These are phyloP conservation scores for Amniataba percoides DNA, from an alignment of 2,797 vertebrate genomes.

Conservation along the genomic window DNA sequence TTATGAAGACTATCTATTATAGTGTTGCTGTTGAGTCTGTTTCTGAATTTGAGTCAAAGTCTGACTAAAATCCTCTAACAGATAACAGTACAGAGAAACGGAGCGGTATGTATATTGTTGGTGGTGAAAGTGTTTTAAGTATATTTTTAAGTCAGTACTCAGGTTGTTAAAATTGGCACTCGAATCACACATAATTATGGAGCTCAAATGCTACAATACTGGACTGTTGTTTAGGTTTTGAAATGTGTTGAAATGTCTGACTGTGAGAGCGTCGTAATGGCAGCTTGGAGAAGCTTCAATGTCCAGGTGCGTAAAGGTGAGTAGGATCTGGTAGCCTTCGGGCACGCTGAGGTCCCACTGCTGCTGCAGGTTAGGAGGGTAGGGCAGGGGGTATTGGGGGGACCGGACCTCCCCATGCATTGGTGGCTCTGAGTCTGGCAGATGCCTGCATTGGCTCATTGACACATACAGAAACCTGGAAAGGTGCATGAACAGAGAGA, in stretches of 20 bases:
- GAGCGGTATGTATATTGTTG: neutral
- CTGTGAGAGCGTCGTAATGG: conserved; percentile 89
- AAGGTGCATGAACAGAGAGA: conserved; percentile 32
- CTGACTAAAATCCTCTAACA: neutral
- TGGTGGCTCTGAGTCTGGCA: conserved; percentile 42
- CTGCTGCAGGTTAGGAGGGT: conserved; percentile 65
- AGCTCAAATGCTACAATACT: conserved; percentile 2
- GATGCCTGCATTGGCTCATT: conserved; percentile 35
- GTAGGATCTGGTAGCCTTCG: conserved; percentile 86
- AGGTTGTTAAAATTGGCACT: neutral
- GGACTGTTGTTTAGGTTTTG: conserved; percentile 13
- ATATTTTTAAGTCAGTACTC: neutral
- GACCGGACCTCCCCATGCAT: conserved; percentile 85
- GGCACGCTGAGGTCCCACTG: conserved; percentile 90
- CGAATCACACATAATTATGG: neutral
- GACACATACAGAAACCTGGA: conserved; percentile 69
- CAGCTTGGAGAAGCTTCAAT: conserved; percentile 88
- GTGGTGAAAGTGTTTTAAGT: neutral
- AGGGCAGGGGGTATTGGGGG: conserved; percentile 82
- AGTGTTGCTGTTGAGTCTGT: neutral
- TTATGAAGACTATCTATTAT: neutral
- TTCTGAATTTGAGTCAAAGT: neutral
- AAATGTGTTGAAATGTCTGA: conserved; percentile 66
- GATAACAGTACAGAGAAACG: too few species aligned
- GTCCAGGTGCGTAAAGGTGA: conserved; percentile 92